A percentile compares a stretch with the other conserved stretches of the same genome.
Evolutionary conservation across 2,888 invertebrate species (phyloP).

Genomic region (Ormyrus nitidulus): DNA sequence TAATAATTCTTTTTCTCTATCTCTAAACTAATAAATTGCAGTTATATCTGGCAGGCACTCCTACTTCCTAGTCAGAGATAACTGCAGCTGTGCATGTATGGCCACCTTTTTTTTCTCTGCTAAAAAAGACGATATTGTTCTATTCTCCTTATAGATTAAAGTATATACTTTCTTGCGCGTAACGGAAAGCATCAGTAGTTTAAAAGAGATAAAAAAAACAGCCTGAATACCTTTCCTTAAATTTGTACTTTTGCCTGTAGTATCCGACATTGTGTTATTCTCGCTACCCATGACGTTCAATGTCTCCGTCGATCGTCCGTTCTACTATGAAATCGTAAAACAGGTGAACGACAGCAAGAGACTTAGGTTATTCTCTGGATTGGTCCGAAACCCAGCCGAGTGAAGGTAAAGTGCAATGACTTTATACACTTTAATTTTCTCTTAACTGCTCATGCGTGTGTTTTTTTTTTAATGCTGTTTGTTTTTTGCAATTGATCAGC

Average conservation of each 20-base stretch:
- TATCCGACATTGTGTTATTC: slow-evolving; percentile 11
- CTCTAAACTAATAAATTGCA: too few species aligned
- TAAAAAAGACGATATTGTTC: too few species aligned
- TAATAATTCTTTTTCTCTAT: too few species aligned
- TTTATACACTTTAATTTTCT: slow-evolving; percentile 8
- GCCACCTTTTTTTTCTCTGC: too few species aligned
- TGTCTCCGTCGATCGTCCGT: slow-evolving; percentile 53
- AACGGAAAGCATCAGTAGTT: too few species aligned
- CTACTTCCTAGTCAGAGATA: too few species aligned
- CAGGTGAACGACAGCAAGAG: slow-evolving; percentile 36
- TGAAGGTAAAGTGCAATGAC: slow-evolving; percentile 31
- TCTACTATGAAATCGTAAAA: slow-evolving; percentile 54
- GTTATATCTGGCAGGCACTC: too few species aligned
- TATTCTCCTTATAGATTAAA: too few species aligned
- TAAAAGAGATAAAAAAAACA: too few species aligned
- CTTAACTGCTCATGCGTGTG: not conserved
- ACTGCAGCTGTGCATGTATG: too few species aligned
- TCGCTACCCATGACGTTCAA: slow-evolving; percentile 25
- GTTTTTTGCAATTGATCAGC: not conserved
- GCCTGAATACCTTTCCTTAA: too few species aligned
- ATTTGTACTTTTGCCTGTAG: slow-evolving; percentile 24
- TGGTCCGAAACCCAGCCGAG: slow-evolving; percentile 21
- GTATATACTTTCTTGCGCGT: too few species aligned
- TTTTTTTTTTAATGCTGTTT: slow-evolving; percentile 3
- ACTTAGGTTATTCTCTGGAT: slow-evolving; percentile 45